Conservation (phyloP, 2,888 invertebrate genomes). For the Microchrysa polita region DNA sequence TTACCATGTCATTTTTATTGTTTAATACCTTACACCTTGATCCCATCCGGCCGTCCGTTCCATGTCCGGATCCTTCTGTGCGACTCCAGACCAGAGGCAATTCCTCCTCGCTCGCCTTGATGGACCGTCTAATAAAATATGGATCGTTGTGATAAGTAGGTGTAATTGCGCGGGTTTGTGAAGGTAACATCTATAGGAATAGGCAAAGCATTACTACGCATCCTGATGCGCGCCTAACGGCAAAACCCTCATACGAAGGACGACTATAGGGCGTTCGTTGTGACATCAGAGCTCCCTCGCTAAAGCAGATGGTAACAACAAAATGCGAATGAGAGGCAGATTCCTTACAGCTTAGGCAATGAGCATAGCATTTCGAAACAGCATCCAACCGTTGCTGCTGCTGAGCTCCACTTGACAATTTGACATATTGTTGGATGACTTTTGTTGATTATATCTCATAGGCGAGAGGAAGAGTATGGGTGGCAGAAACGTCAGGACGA, state of each 20-base stretch:
- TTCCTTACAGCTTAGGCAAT: neutral
- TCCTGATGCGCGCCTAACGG: neutral
- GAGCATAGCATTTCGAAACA: conserved; percentile 6
- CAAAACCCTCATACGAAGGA: neutral
- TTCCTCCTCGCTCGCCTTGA: conserved; percentile 13
- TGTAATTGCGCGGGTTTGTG: conserved; percentile 40
- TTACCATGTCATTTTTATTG: conserved; percentile 41
- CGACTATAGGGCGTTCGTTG: no score
- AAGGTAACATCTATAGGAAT: neutral
- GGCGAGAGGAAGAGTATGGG: neutral
- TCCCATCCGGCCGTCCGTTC: neutral
- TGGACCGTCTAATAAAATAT: conserved; percentile 42
- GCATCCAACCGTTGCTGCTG: neutral
- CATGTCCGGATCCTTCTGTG: no score
- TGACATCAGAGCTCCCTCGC: no score
- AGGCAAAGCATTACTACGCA: neutral
- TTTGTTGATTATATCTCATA: conserved; percentile 22
- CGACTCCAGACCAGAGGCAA: conserved; percentile 8
- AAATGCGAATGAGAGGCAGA: neutral
- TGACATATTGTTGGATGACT: conserved; percentile 31
- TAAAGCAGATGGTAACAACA: neutral
- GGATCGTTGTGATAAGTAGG: conserved; percentile 38
- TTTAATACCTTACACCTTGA: conserved; percentile 34
- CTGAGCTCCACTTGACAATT: conserved; percentile 1
- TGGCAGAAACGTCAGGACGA: neutral